phyloP scores from a whole-genome alignment of 2,797 vertebrate species.

The Anguilla megastoma region DNA sequence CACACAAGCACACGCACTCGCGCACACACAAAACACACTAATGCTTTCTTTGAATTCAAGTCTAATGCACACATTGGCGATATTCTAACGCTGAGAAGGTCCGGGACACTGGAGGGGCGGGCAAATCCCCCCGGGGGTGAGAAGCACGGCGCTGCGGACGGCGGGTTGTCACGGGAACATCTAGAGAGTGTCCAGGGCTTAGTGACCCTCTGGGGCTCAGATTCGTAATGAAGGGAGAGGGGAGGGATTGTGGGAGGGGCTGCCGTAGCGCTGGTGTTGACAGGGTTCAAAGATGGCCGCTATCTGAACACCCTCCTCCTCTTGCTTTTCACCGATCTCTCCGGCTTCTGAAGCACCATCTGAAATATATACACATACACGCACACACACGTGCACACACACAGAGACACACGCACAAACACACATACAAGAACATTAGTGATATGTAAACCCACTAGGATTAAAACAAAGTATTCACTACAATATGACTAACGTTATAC shows the following conservation, averaged over 20 bases:
- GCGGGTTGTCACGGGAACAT: constrained; percentile 27
- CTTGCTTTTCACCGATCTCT: constrained; percentile 71
- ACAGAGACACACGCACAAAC: too few species aligned
- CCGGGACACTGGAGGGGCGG: background rate
- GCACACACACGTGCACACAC: too few species aligned
- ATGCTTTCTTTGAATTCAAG: constrained; percentile 5
- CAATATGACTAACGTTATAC: background rate
- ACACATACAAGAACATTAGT: background rate
- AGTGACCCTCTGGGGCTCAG: constrained; percentile 40
- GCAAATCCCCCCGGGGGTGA: background rate
- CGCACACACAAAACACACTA: constrained; percentile 18
- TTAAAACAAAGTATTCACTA: background rate
- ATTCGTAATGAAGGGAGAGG: background rate
- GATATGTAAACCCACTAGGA: background rate
- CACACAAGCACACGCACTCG: background rate
- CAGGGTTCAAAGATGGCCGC: constrained; percentile 7
- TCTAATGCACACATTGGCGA: background rate
- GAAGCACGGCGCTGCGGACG: background rate
- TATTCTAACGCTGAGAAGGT: background rate
- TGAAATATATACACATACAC: constrained; percentile 39
- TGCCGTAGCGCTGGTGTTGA: constrained; percentile 9
- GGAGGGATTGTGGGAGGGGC: background rate
- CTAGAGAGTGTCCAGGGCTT: constrained; percentile 21
- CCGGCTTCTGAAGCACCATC: constrained; percentile 70
- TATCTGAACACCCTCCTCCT: constrained; percentile 74